phyloP scores from a whole-genome alignment of 2,797 vertebrate genomes.

The Acanthurus tractus region DNA sequence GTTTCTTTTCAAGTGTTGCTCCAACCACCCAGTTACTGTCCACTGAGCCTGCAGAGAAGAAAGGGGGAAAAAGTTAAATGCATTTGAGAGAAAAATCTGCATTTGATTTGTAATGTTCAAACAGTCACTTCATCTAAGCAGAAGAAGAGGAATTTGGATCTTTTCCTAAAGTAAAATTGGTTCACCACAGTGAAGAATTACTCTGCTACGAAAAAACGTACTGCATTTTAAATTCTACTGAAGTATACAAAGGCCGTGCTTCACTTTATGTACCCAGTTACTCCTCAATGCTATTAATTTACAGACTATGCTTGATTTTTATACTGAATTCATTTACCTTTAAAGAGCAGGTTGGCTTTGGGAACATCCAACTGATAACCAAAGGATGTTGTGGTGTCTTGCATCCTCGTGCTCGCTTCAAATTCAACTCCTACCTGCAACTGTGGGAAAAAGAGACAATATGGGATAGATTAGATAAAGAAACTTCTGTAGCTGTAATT shows the following conservation, averaged over 20 bases:
- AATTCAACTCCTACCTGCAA: conserved; percentile 94
- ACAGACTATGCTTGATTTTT: neutral
- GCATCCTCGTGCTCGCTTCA: conserved; percentile 91
- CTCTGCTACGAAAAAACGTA: neutral
- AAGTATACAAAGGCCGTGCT: neutral
- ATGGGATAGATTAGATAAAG: neutral
- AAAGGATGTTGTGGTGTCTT: conserved; percentile 91
- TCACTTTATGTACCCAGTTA: too few species aligned
- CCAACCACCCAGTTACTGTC: conserved; percentile 96
- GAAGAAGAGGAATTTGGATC: neutral
- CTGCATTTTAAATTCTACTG: neutral
- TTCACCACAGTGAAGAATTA: neutral
- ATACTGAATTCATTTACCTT: conserved; percentile 82
- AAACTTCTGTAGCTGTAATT: too few species aligned
- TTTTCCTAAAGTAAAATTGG: neutral
- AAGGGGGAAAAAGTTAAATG: neutral
- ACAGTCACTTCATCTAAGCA: neutral
- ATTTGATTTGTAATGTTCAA: neutral
- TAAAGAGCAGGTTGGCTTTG: conserved; percentile 93
- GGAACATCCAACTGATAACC: conserved; percentile 94
- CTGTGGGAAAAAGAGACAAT: conserved; percentile 68
- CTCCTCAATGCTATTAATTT: neutral
- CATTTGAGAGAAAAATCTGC: neutral
- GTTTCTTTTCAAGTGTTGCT: conserved; percentile 94
- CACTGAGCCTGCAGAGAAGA: conserved; percentile 84